A percentile compares a stretch with the other conserved stretches of the same genome.
Evolutionary conservation across 2,113 vertebrate species (phyloP).

Genomic region (Otis tarda): DNA sequence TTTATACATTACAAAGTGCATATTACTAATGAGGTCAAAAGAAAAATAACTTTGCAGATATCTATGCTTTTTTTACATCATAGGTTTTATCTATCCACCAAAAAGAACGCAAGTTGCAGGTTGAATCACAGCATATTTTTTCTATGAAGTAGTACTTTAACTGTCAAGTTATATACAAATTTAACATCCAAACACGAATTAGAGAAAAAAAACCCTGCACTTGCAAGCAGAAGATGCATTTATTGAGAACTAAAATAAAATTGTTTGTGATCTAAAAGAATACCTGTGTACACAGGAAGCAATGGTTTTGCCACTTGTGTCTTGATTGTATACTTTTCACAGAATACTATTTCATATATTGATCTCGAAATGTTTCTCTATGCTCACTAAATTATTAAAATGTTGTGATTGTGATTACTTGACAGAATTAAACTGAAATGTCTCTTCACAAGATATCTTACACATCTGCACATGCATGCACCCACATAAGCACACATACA

Average conservation of each 20-base stretch:
- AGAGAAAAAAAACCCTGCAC: neutral
- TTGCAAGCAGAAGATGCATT: neutral
- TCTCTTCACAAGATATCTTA: neutral
- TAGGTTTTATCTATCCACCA: neutral
- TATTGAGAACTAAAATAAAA: neutral
- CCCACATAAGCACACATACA: rapidly evolving
- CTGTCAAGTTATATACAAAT: neutral
- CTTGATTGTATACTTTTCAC: neutral
- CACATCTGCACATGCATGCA: neutral
- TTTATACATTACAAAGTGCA: neutral
- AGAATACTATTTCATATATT: neutral
- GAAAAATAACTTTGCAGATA: neutral
- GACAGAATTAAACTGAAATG: neutral
- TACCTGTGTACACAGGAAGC: neutral
- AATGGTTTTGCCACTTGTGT: neutral
- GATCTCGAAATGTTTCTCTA: neutral
- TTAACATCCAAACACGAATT: neutral
- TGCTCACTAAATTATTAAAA: neutral
- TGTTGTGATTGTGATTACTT: neutral
- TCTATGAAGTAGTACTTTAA: neutral
- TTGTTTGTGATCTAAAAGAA: neutral
- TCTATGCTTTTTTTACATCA: neutral
- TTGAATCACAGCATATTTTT: neutral
- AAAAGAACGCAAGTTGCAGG: neutral
- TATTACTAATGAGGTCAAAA: neutral